phyloP scores from a whole-genome alignment of 1,140 invertebrate genomes.

The Euwallacea fornicatus region DNA sequence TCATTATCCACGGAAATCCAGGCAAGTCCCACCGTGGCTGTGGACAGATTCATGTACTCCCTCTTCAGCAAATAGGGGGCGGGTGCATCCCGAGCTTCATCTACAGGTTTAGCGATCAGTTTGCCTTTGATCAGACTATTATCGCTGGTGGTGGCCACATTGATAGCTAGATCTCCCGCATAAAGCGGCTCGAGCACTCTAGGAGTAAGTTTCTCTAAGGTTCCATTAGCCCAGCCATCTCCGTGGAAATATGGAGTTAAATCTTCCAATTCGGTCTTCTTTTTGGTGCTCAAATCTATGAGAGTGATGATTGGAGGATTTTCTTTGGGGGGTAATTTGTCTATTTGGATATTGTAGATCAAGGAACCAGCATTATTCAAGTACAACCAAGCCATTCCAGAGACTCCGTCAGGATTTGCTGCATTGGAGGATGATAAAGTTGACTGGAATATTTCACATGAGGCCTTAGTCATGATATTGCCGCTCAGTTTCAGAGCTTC shows the following conservation, averaged over 20 bases:
- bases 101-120: slow-evolving; percentile 67
- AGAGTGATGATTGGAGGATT: slow-evolving; percentile 68
- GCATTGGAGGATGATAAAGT: slow-evolving; percentile 60
- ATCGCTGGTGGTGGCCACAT: slow-evolving; percentile 65
- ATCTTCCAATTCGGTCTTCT: slow-evolving; percentile 70
- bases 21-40: slow-evolving; percentile 67
- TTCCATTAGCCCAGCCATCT: slow-evolving; percentile 67
- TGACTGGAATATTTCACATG: slow-evolving; percentile 80
- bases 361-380: slow-evolving; percentile 73
- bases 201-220: slow-evolving; percentile 65
- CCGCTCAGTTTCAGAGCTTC: slow-evolving; percentile 65
- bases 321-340: slow-evolving; percentile 52
- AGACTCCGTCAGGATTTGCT: slow-evolving; percentile 50
- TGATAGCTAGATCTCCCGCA: slow-evolving; percentile 73
- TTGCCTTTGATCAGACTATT: slow-evolving; percentile 64
- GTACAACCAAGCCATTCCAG: slow-evolving; percentile 77
- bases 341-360: slow-evolving; percentile 70
- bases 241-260: slow-evolving; percentile 61
- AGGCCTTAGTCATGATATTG: slow-evolving; percentile 66
- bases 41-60: slow-evolving; percentile 56
- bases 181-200: slow-evolving; percentile 77
- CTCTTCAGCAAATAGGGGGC: slow-evolving; percentile 67
- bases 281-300: slow-evolving; percentile 69
- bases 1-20: slow-evolving; percentile 81
- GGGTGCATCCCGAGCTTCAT: slow-evolving; percentile 71